phyloP scores from a whole-genome alignment of 2,888 invertebrate species.

The Hymenopus coronatus region DNA sequence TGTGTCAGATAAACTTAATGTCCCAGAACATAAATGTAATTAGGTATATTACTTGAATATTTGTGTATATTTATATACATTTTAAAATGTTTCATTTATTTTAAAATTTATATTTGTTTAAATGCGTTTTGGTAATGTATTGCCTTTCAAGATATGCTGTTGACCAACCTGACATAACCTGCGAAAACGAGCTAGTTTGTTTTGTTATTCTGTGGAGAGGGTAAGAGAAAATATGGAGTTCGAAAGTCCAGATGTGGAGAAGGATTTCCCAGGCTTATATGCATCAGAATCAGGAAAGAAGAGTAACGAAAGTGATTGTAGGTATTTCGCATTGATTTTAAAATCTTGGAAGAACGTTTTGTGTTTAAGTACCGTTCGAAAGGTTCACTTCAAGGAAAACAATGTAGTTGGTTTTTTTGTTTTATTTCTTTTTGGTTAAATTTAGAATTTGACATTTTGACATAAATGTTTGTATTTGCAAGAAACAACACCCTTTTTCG shows the following conservation, averaged over 20 bases:
- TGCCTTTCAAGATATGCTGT: neutral
- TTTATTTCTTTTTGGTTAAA: neutral
- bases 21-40: too few species aligned
- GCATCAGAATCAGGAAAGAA: constrained; percentile 75
- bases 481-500: neutral
- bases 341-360: neutral
- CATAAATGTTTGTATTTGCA: neutral
- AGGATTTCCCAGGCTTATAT: constrained; percentile 85
- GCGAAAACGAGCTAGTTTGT: too few species aligned
- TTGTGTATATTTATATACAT: too few species aligned
- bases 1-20: too few species aligned
- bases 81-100: too few species aligned
- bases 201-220: neutral
- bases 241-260: constrained; percentile 85
- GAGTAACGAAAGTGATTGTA: constrained; percentile 81
- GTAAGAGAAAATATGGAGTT: constrained; percentile 65
- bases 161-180: neutral
- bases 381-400: neutral
- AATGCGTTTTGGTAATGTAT: neutral
- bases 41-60: too few species aligned
- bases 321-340: constrained; percentile 44
- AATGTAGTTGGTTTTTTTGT: neutral
- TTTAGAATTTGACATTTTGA: neutral
- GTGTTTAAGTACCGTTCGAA: neutral
- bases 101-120: neutral